These are phyloP conservation scores for Semotilus atromaculatus DNA, from an alignment of 2,797 vertebrate genomes.

Conservation along the genomic window DNA sequence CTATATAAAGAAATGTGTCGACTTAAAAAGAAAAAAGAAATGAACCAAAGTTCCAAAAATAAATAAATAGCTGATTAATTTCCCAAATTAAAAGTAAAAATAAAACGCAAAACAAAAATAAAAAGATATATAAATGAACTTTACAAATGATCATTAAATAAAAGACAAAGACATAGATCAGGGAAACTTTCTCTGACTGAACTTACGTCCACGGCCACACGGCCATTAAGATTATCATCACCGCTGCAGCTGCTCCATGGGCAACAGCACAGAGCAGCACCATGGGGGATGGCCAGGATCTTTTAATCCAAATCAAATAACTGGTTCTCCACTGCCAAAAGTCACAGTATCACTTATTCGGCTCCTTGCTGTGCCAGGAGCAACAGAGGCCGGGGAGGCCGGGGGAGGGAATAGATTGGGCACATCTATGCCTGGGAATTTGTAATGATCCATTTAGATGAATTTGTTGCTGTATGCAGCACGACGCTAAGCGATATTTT, in stretches of 20 bases:
- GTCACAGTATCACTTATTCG: slow-evolving; percentile 68
- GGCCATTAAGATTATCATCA: slow-evolving; percentile 59
- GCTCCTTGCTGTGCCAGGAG: slow-evolving; percentile 62
- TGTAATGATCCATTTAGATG: slow-evolving; percentile 50
- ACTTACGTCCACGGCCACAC: background rate
- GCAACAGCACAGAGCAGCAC: slow-evolving; percentile 57
- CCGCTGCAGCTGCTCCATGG: slow-evolving; percentile 27
- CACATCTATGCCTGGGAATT: slow-evolving; percentile 42
- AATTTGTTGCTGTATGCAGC: background rate
- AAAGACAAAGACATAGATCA: background rate
- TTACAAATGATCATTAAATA: background rate
- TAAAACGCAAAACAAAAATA: background rate
- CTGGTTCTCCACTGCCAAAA: slow-evolving; percentile 54
- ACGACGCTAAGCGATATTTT: slow-evolving; percentile 30
- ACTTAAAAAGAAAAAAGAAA: background rate
- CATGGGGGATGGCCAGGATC: slow-evolving; percentile 54
- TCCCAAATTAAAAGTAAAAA: background rate
- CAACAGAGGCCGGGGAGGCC: slow-evolving; percentile 2
- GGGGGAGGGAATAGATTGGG: background rate
- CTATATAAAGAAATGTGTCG: background rate
- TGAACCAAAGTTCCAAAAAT: background rate
- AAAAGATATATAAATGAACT: background rate
- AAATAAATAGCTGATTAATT: background rate
- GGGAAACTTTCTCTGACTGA: background rate
- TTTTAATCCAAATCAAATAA: slow-evolving; percentile 73